phyloP scores from a whole-genome alignment of 2,113 vertebrate species.

The Glareola pratincola region DNA sequence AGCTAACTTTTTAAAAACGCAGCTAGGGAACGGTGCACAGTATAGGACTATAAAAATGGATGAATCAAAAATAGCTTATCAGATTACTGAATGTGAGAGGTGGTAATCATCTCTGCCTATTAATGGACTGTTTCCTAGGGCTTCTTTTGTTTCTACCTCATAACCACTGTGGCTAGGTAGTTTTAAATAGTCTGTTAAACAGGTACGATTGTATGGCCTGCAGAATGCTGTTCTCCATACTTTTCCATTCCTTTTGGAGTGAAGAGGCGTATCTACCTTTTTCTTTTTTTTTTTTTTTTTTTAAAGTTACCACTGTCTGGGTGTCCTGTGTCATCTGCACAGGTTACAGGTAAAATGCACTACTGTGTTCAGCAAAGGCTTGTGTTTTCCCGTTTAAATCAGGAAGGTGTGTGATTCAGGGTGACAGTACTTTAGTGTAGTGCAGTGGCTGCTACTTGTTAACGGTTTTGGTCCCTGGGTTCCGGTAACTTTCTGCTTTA shows the following conservation, averaged over 20 bases:
- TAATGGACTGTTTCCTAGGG: not conserved
- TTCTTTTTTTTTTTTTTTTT: not conserved
- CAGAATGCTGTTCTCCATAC: not conserved
- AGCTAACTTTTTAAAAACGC: not conserved
- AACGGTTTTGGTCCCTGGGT: not conserved
- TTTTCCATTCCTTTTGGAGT: not conserved
- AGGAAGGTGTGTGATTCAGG: rapidly evolving
- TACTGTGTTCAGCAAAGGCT: not conserved
- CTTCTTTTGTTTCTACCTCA: not conserved
- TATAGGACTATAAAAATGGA: not conserved
- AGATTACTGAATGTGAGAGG: not conserved
- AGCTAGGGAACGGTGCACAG: not conserved
- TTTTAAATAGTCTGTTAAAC: not conserved
- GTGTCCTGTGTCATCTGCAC: not conserved
- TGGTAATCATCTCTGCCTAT: not conserved
- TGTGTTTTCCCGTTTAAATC: not conserved
- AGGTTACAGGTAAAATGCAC: not conserved
- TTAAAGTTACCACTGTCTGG: not conserved
- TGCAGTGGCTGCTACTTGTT: not conserved
- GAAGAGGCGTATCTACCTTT: not conserved
- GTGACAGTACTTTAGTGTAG: not conserved
- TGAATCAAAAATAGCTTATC: not conserved
- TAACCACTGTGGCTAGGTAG: not conserved
- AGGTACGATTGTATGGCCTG: not conserved
- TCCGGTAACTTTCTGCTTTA: not conserved